Conservation (phyloP, 2,888 invertebrate genomes). For the Spodoptera littoralis region DNA sequence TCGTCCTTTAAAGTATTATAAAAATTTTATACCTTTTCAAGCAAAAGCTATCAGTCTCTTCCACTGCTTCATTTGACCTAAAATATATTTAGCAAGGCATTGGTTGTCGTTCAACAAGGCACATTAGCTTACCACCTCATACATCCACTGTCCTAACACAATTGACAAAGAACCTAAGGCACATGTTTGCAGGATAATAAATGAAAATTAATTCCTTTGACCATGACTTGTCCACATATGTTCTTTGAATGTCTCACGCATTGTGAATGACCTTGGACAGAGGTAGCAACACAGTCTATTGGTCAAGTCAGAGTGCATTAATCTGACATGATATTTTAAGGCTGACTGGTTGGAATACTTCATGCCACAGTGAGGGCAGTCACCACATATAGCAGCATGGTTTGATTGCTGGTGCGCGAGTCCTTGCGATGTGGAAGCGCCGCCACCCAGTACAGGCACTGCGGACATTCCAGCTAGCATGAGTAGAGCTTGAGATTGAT, state of each 20-base stretch:
- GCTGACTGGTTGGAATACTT: conserved; percentile 92
- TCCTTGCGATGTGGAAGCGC: conserved; percentile 82
- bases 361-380: conserved; percentile 92
- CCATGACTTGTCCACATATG: conserved; percentile 92
- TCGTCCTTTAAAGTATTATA: conserved; percentile 28
- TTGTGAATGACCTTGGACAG: conserved; percentile 91
- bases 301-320: conserved; percentile 91
- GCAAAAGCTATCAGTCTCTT: conserved; percentile 60
- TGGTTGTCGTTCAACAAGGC: conserved; percentile 51
- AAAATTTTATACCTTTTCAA: conserved; percentile 40
- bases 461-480: conserved; percentile 81
- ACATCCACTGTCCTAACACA: conserved; percentile 47
- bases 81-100: conserved; percentile 43
- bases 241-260: conserved; percentile 91
- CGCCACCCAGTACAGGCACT: conserved; percentile 70
- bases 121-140: conserved; percentile 46
- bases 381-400: conserved; percentile 89
- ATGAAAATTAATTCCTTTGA: conserved; percentile 86
- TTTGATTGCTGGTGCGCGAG: conserved; percentile 82
- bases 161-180: conserved; percentile 75
- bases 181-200: conserved; percentile 62
- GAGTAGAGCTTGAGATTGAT: conserved; percentile 80
- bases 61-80: conserved; percentile 41
- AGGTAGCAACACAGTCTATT: conserved; percentile 91
- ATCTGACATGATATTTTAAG: conserved; percentile 91